These are phyloP conservation scores for Rousettus madagascariensis DNA, from an alignment of 2,797 vertebrate species.

Conservation along the genomic window DNA sequence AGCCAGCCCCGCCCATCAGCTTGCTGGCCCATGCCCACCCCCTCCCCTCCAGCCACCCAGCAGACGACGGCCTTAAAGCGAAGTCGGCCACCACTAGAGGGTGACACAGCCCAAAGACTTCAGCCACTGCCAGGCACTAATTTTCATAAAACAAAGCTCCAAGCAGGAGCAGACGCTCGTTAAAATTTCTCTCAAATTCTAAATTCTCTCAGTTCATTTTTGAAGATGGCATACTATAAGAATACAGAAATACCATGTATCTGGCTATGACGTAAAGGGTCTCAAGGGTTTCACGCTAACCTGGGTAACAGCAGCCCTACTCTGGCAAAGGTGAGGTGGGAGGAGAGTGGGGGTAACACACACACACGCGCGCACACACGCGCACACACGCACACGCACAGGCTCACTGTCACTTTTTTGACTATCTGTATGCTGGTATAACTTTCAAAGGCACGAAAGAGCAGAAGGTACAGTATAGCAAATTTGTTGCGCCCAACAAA, in stretches of 20 bases:
- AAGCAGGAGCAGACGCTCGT: neutral
- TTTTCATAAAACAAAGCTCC: neutral
- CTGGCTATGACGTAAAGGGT: neutral
- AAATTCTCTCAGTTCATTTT: neutral
- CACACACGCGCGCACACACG: too few relatives aligned
- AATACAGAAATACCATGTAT: neutral
- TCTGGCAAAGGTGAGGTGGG: neutral
- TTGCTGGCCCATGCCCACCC: too few relatives aligned
- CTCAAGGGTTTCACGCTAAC: neutral
- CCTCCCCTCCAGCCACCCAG: neutral
- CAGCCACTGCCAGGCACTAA: neutral
- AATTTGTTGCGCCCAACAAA: neutral
- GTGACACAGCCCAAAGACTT: constrained; percentile 38
- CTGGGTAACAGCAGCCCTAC: neutral
- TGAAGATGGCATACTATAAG: neutral
- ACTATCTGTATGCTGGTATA: neutral
- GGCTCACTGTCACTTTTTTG: neutral
- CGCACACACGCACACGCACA: neutral
- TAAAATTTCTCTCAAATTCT: neutral
- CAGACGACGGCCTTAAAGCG: neutral
- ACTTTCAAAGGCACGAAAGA: neutral
- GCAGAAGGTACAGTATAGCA: neutral
- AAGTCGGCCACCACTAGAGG: constrained; percentile 62
- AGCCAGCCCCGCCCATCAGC: neutral
- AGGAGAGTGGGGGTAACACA: accelerated